A percentile compares a stretch with the other conserved stretches of the same genome.
Evolutionary conservation across 1,140 invertebrate species (phyloP).

Genomic region (Aradophagus sp.): DNA sequence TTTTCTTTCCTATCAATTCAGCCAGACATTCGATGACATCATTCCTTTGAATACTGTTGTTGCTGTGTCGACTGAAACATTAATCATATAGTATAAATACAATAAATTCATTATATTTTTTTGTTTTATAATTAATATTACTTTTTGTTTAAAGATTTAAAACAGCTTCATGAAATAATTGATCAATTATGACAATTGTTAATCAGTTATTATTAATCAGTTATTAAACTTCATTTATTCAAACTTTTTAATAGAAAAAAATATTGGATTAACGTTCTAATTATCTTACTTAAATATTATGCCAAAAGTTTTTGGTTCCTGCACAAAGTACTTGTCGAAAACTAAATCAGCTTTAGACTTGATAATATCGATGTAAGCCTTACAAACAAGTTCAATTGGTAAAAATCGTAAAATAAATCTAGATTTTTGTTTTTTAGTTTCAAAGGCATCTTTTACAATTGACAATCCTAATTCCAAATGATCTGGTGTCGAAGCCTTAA

Average conservation of each 20-base stretch:
- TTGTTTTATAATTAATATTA: constrained; percentile 4
- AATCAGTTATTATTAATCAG: too few species aligned
- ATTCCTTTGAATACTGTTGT: constrained; percentile 81
- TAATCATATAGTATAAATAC: too few species aligned
- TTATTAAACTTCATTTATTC: too few species aligned
- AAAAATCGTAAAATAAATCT: constrained; percentile 85
- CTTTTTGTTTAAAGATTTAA: neutral
- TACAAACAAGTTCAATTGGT: constrained; percentile 87
- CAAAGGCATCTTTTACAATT: constrained; percentile 83
- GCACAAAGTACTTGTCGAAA: constrained; percentile 84
- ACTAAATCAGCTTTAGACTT: constrained; percentile 79
- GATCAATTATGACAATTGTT: too few species aligned
- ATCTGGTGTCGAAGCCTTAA: constrained; percentile 83
- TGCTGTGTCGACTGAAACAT: constrained; percentile 82
- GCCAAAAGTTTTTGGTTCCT: constrained; percentile 82
- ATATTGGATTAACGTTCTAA: too few species aligned
- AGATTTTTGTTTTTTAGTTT: constrained; percentile 81
- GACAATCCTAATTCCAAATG: constrained; percentile 81
- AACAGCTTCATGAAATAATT: too few species aligned
- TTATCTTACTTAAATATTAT: constrained; percentile 82
- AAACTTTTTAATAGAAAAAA: too few species aligned
- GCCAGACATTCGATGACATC: constrained; percentile 83
- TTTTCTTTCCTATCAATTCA: constrained; percentile 79
- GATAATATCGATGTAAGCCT: constrained; percentile 84
- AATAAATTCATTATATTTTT: too few species aligned